Conservation (phyloP, 2,113 vertebrate species). For the Epinephelus moara region DNA sequence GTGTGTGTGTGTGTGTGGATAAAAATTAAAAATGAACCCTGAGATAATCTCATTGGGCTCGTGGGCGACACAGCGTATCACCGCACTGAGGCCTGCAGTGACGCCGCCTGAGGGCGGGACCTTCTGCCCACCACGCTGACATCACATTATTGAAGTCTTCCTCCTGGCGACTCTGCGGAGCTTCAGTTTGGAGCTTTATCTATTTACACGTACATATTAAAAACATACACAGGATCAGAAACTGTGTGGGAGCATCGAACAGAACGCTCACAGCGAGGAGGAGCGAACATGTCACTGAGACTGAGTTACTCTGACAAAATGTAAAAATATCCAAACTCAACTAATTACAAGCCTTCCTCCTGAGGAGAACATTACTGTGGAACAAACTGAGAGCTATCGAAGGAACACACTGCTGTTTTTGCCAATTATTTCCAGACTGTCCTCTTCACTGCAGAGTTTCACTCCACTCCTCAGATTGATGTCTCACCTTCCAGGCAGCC, state of each 20-base stretch:
- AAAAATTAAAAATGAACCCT: neutral
- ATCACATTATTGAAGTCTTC: neutral
- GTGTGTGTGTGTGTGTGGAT: neutral
- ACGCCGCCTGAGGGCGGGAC: constrained; percentile 6
- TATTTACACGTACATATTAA: neutral
- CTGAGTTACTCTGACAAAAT: neutral
- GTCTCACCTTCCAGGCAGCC: neutral
- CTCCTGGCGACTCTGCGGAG: neutral
- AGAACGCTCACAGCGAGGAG: neutral
- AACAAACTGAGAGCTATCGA: neutral
- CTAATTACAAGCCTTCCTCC: neutral
- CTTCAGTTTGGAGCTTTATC: neutral
- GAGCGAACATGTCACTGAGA: neutral
- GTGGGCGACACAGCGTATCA: neutral
- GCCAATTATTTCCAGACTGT: neutral
- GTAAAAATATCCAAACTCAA: neutral
- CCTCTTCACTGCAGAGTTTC: neutral
- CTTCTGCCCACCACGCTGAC: constrained; percentile 16
- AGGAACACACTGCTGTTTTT: neutral
- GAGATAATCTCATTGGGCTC: neutral
- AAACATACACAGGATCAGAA: neutral
- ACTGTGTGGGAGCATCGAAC: neutral
- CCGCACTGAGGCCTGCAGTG: neutral
- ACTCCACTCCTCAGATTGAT: neutral
- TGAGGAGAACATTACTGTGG: neutral